These are phyloP conservation scores for Dendrocopos noguchii DNA, from an alignment of 2,113 vertebrate genomes.

Conservation along the genomic window DNA sequence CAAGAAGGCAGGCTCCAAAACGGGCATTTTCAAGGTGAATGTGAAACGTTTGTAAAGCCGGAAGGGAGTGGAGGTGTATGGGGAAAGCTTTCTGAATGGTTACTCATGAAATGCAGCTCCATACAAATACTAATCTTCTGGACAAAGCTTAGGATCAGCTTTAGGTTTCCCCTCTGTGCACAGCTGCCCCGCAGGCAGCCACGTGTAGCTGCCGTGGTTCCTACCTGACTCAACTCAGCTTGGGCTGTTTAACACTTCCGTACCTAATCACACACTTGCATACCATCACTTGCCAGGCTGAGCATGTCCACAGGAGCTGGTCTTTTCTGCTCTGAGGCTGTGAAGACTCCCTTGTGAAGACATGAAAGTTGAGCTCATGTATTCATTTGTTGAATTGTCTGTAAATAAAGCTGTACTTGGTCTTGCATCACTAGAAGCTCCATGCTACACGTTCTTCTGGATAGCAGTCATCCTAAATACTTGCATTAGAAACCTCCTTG, in stretches of 20 bases:
- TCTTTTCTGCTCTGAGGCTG: not conserved
- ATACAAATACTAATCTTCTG: not conserved
- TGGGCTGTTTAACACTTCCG: not conserved
- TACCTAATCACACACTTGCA: not conserved
- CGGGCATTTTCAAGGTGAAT: not conserved
- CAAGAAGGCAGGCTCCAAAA: not conserved
- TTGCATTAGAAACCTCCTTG: not conserved
- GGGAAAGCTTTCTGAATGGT: not conserved
- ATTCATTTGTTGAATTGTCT: slow-evolving; percentile 5
- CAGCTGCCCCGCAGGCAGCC: not conserved
- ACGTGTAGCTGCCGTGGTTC: not conserved
- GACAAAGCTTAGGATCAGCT: not conserved
- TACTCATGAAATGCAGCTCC: not conserved
- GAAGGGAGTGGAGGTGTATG: not conserved
- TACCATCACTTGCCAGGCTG: not conserved
- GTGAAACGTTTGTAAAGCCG: not conserved
- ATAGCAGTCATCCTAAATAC: not conserved
- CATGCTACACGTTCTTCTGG: not conserved
- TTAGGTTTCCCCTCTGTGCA: not conserved
- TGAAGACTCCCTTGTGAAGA: slow-evolving; percentile 4
- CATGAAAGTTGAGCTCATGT: slow-evolving; percentile 6
- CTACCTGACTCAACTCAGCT: not conserved
- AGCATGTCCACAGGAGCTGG: not conserved
- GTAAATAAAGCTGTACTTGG: slow-evolving; percentile 62
- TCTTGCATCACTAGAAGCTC: not conserved